phyloP scores from a whole-genome alignment of 1,140 invertebrate genomes.

The Atta cephalotes region DNA sequence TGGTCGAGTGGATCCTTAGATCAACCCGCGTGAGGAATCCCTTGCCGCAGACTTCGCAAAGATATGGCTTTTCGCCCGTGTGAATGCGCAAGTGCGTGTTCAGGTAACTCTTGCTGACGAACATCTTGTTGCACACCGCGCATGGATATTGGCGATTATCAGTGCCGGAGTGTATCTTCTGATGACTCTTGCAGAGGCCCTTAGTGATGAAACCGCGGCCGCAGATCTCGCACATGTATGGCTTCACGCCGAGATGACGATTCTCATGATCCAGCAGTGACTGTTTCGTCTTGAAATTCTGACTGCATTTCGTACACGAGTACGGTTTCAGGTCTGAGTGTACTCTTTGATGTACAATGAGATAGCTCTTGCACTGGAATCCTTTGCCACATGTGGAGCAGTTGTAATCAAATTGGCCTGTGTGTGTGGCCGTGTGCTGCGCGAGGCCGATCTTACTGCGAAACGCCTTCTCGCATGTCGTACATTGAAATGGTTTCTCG shows the following conservation, averaged over 20 bases:
- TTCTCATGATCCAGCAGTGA: constrained; percentile 92
- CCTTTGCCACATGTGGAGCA: constrained; percentile 91
- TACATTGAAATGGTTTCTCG: constrained; percentile 93
- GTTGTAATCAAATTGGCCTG: constrained; percentile 89
- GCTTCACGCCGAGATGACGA: constrained; percentile 93
- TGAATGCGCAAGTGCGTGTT: constrained; percentile 95
- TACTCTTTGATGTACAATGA: constrained; percentile 90
- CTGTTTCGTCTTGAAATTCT: constrained; percentile 91
- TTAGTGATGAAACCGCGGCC: constrained; percentile 93
- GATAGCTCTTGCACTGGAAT: constrained; percentile 91
- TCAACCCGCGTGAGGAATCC: constrained; percentile 89
- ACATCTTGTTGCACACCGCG: constrained; percentile 89
- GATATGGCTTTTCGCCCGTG: constrained; percentile 93
- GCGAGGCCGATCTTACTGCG: constrained; percentile 89
- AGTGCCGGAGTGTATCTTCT: constrained; percentile 90
- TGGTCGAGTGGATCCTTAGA: constrained; percentile 88
- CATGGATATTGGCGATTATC: constrained; percentile 90
- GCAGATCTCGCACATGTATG: constrained; percentile 93
- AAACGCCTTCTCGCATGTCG: constrained; percentile 92
- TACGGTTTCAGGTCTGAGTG: constrained; percentile 89
- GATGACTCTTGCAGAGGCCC: constrained; percentile 91
- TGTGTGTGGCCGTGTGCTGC: constrained; percentile 90
- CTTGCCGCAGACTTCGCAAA: constrained; percentile 89
- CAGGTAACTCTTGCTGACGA: constrained; percentile 92
- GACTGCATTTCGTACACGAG: constrained; percentile 88